Percentiles rank a stretch among this genome's conserved stretches.
Evolutionary conservation across 2,888 invertebrate genomes (phyloP).

Genomic region (Caenorhabditis zanzibari): DNA sequence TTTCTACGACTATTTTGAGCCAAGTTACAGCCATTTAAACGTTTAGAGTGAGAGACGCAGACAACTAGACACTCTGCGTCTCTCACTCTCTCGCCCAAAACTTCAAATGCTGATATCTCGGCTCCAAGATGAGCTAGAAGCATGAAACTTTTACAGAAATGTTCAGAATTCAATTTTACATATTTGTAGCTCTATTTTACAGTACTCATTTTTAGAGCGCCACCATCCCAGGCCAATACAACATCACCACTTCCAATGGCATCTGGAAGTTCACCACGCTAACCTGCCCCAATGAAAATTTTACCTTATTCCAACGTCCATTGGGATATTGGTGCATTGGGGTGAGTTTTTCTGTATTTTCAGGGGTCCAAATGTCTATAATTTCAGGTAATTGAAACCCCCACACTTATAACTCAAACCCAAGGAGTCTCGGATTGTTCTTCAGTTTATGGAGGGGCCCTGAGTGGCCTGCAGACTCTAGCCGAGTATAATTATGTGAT

Average conservation of each 20-base stretch:
- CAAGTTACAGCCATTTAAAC: background rate
- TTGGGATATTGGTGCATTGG: slow-evolving; percentile 4
- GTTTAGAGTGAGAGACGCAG: background rate
- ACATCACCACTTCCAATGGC: background rate
- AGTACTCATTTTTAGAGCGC: background rate
- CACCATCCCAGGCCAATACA: background rate
- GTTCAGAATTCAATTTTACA: background rate
- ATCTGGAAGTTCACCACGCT: background rate
- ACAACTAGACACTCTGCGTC: background rate
- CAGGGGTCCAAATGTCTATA: background rate
- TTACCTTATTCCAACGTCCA: slow-evolving; percentile 3
- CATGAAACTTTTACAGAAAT: no score
- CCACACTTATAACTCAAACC: background rate
- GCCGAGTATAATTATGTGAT: slow-evolving; percentile 12
- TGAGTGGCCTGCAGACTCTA: slow-evolving; percentile 17
- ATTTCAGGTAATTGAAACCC: background rate
- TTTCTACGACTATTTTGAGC: background rate
- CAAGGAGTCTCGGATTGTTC: background rate
- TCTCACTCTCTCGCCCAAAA: background rate
- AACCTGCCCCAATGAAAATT: background rate
- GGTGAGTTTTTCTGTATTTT: background rate
- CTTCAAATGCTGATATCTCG: background rate
- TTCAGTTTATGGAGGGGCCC: background rate
- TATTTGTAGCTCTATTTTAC: background rate
- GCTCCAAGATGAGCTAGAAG: background rate